Evolutionary conservation across 1,140 invertebrate species (phyloP).

Genomic region (Agraylea sexmaculata): DNA sequence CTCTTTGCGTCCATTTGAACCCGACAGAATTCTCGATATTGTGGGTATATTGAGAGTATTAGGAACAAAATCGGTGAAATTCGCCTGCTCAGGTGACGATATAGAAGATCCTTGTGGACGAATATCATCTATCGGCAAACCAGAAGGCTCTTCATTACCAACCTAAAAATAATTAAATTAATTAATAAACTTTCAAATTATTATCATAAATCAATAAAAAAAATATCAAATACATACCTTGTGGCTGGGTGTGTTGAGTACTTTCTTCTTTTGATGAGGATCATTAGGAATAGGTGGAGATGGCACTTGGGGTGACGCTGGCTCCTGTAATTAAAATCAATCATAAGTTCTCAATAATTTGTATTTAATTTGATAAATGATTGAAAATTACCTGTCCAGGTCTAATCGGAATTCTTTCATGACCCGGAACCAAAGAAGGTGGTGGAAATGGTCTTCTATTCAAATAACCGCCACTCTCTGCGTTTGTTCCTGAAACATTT

Average conservation of each 20-base stretch:
- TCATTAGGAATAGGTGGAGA: slow-evolving; percentile 32
- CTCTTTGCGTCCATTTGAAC: slow-evolving; percentile 67
- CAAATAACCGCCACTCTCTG: slow-evolving; percentile 45
- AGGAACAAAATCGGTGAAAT: slow-evolving; percentile 50
- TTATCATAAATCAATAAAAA: neutral
- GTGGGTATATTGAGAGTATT: slow-evolving; percentile 52
- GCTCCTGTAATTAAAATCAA: slow-evolving; percentile 28
- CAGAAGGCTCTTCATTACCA: slow-evolving; percentile 33
- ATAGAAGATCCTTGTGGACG: slow-evolving; percentile 18
- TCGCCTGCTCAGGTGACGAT: slow-evolving; percentile 33
- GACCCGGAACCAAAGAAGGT: slow-evolving; percentile 59
- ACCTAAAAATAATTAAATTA: slow-evolving; percentile 29
- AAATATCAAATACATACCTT: slow-evolving; percentile 28
- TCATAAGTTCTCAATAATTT: neutral
- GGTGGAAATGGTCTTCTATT: slow-evolving; percentile 60
- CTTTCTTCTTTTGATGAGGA: slow-evolving; percentile 48
- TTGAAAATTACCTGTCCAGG: slow-evolving; percentile 41
- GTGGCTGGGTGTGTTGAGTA: slow-evolving; percentile 57
- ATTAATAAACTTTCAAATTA: slow-evolving; percentile 5
- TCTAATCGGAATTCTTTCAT: slow-evolving; percentile 67
- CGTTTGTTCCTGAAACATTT: slow-evolving; percentile 46
- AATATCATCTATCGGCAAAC: slow-evolving; percentile 28
- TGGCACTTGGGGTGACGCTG: slow-evolving; percentile 36
- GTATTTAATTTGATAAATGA: neutral
- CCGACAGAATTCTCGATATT: slow-evolving; percentile 66